phyloP scores from a whole-genome alignment of 2,797 vertebrate species.

The Erithacus rubecula region DNA sequence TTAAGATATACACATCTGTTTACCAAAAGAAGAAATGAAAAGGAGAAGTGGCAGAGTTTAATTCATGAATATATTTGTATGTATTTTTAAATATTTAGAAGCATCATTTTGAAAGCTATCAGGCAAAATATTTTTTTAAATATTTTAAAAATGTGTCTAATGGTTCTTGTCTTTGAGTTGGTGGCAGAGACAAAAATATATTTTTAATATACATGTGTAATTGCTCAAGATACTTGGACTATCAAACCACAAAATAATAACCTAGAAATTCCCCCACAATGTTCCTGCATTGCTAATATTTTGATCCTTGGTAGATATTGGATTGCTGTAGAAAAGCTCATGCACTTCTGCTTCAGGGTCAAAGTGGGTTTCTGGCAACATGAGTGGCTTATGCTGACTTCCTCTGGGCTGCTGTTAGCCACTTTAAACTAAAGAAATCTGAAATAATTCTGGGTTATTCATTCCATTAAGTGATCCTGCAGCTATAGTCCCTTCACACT shows the following conservation, averaged over 20 bases:
- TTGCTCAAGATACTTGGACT: background rate
- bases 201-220: background rate
- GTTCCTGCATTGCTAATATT: background rate
- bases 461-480: background rate
- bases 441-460: background rate
- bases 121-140: background rate
- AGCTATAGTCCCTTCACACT: background rate
- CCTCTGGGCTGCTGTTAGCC: background rate
- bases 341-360: background rate
- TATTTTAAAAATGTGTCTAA: background rate
- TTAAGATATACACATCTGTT: background rate
- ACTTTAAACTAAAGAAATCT: background rate
- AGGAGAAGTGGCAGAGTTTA: background rate
- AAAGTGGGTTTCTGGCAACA: background rate
- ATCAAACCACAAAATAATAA: background rate
- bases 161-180: background rate
- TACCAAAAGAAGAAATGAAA: background rate
- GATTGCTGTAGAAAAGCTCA: background rate
- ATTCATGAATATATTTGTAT: background rate
- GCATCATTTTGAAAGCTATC: background rate
- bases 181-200: background rate
- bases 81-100: background rate
- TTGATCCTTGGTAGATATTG: background rate
- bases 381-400: background rate
- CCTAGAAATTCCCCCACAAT: background rate